A percentile compares a stretch with the other conserved stretches of the same genome.
phyloP scores from a whole-genome alignment of 1,140 invertebrate genomes.

The Drosophila sulfurigaster region DNA sequence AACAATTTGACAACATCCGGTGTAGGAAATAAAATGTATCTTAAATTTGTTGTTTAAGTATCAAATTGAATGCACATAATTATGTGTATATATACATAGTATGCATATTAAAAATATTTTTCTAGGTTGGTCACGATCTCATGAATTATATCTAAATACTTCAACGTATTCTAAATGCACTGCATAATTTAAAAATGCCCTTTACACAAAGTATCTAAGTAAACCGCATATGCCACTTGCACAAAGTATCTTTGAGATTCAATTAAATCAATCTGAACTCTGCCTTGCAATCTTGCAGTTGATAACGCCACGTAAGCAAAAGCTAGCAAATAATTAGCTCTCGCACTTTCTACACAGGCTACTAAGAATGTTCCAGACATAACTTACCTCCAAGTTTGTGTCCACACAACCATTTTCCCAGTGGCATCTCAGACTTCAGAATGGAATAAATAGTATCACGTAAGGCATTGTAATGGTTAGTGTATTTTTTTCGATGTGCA shows the following conservation, averaged over 20 bases:
- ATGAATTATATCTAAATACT: too few species aligned
- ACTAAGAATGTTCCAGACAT: neutral
- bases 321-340: neutral
- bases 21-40: neutral
- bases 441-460: slow-evolving; percentile 40
- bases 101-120: too few species aligned
- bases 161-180: too few species aligned
- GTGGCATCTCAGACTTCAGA: slow-evolving; percentile 5
- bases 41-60: neutral
- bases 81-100: neutral
- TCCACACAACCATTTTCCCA: slow-evolving; percentile 48
- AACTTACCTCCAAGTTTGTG: slow-evolving; percentile 51
- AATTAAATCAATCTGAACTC: neutral
- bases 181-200: too few species aligned
- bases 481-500: slow-evolving; percentile 26
- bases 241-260: neutral
- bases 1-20: too few species aligned
- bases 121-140: too few species aligned
- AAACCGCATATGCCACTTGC: too few species aligned
- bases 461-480: slow-evolving; percentile 44
- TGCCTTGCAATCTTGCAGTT: neutral
- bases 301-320: slow-evolving; percentile 3
- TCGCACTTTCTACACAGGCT: neutral
- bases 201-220: too few species aligned
- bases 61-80: neutral